A percentile compares a stretch with the other conserved stretches of the same genome.
Conservation (phyloP, 2,797 vertebrate genomes). For the Sebastes oblongus region DNA sequence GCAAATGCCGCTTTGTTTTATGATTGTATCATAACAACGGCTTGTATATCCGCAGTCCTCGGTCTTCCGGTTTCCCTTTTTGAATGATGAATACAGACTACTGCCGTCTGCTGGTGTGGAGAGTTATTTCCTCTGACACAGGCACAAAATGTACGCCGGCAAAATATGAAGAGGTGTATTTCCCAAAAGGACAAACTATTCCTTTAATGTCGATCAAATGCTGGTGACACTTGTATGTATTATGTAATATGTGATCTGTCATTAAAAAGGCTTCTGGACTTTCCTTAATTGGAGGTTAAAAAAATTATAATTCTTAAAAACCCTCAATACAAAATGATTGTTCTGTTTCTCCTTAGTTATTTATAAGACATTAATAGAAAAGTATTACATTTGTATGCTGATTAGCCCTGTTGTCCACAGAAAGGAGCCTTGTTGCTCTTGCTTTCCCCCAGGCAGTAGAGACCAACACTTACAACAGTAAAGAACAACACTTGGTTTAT, state of each 20-base stretch:
- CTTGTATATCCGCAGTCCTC: no score
- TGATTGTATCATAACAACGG: no score
- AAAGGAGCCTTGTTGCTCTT: not conserved
- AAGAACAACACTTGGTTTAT: constrained; percentile 41
- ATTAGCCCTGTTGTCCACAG: not conserved
- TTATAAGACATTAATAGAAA: not conserved
- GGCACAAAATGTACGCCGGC: no score
- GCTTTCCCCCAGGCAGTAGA: constrained; percentile 9
- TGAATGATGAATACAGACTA: no score
- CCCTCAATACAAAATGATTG: not conserved
- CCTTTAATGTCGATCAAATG: not conserved
- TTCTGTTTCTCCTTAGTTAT: not conserved
- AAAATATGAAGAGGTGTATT: not conserved
- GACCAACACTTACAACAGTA: constrained; percentile 36
- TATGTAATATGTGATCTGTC: not conserved
- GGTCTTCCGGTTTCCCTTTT: no score
- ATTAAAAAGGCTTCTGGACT: not conserved
- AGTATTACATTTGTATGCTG: not conserved
- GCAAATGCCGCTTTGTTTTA: no score
- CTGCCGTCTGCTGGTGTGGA: no score
- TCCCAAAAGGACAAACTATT: not conserved
- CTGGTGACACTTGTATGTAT: not conserved
- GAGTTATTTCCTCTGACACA: no score
- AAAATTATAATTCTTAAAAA: not conserved
- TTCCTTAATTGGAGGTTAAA: not conserved